phyloP scores from a whole-genome alignment of 2,113 vertebrate species.

The Corapipo altera region DNA sequence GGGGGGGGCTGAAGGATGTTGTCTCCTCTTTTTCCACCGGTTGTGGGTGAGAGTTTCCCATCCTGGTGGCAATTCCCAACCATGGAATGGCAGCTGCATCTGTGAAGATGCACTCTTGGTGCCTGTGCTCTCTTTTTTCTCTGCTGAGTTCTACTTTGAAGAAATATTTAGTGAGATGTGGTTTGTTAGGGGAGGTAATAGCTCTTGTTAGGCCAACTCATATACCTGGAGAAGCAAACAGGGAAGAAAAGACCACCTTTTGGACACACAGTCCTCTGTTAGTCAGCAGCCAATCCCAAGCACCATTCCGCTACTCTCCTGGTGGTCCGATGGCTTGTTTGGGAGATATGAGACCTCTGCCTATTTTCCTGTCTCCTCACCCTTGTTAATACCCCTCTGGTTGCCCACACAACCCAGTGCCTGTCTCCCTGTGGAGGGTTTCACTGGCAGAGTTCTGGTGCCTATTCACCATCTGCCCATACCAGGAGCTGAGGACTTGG shows the following conservation, averaged over 20 bases:
- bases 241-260: not conserved
- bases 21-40: not conserved
- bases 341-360: not conserved
- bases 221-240: not conserved
- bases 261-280: not conserved
- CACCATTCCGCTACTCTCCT: not conserved
- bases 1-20: not conserved
- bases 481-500: not conserved
- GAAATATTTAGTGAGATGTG: not conserved
- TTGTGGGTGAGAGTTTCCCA: not conserved
- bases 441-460: not conserved
- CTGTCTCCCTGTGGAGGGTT: not conserved
- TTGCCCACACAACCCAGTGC: not conserved
- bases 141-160: not conserved
- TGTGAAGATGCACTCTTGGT: not conserved
- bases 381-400: not conserved
- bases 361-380: not conserved
- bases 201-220: not conserved
- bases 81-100: not conserved
- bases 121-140: not conserved
- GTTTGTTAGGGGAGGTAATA: not conserved
- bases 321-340: not conserved
- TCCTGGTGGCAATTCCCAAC: not conserved
- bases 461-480: not conserved
- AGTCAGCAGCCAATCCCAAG: not conserved